These are phyloP conservation scores for Andrena haemorrhoa DNA, from an alignment of 2,888 invertebrate genomes.

Conservation along the genomic window DNA sequence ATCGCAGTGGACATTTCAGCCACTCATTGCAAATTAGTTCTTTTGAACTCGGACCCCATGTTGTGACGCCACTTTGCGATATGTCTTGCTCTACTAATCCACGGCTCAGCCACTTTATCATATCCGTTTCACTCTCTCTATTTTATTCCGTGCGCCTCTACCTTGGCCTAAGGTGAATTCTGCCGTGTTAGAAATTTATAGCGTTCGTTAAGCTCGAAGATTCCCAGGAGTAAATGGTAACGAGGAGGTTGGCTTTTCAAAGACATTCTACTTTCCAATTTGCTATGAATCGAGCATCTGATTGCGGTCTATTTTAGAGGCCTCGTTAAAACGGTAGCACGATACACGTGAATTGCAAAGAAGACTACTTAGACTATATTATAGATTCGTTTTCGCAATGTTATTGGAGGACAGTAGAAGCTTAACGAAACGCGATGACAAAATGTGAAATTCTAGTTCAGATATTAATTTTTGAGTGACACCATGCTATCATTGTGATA, in stretches of 20 bases:
- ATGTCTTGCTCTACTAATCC: not conserved
- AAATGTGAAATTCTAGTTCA: too few species aligned
- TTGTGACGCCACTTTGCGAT: too few species aligned
- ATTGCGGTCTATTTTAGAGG: constrained; percentile 35
- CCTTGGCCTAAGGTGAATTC: not conserved
- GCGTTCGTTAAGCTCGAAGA: not conserved
- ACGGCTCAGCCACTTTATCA: not conserved
- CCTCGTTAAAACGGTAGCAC: not conserved
- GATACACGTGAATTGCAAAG: not conserved
- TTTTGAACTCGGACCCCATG: too few species aligned
- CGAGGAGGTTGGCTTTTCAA: constrained; percentile 22
- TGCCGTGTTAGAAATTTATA: constrained; percentile 42
- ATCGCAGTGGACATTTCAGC: too few species aligned
- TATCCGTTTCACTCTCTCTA: not conserved
- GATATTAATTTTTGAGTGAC: too few species aligned
- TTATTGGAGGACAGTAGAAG: not conserved
- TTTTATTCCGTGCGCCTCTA: not conserved
- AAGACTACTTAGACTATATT: not conserved
- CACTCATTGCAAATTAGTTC: too few species aligned
- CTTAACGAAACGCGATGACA: not conserved
- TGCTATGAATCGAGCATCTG: constrained; percentile 23
- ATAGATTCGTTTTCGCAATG: not conserved
- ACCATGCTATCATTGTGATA: too few species aligned
- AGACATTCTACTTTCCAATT: constrained; percentile 20
- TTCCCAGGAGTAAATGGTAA: constrained; percentile 19